Percentiles rank a stretch among this genome's conserved stretches.
phyloP scores from a whole-genome alignment of 1,140 invertebrate genomes.

The Bombus waltoni region DNA sequence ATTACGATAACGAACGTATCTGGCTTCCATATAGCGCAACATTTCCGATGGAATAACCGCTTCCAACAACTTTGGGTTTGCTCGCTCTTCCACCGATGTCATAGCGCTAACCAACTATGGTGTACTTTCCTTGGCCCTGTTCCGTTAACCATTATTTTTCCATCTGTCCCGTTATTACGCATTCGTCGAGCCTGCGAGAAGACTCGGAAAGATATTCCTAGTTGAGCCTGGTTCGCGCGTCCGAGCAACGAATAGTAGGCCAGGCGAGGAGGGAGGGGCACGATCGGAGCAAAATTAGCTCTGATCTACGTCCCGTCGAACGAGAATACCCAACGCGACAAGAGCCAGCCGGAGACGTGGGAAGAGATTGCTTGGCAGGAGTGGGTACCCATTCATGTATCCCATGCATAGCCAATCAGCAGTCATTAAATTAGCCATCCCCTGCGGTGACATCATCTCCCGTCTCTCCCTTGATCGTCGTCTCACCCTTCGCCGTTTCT shows the following conservation, averaged over 20 bases:
- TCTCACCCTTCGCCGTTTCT: slow-evolving; percentile 16
- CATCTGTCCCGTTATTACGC: too few relatives aligned
- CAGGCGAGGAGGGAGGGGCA: neutral
- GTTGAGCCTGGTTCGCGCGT: neutral
- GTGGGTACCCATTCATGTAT: slow-evolving; percentile 50
- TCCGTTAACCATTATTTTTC: too few relatives aligned
- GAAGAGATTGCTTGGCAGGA: slow-evolving; percentile 37
- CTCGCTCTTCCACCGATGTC: too few relatives aligned
- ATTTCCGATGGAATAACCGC: too few relatives aligned
- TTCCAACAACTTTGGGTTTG: too few relatives aligned
- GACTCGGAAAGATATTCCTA: neutral
- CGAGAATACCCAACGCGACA: neutral
- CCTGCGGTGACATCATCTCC: slow-evolving; percentile 62
- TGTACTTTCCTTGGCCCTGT: too few relatives aligned
- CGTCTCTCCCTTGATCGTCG: slow-evolving; percentile 26
- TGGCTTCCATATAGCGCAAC: too few relatives aligned
- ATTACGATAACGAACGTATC: too few relatives aligned
- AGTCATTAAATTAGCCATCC: slow-evolving; percentile 75
- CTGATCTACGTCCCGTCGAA: slow-evolving; percentile 4
- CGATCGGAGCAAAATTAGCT: slow-evolving; percentile 32
- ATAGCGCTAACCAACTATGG: too few relatives aligned
- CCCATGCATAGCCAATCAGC: slow-evolving; percentile 73
- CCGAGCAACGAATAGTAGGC: neutral
- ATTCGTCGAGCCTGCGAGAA: neutral
- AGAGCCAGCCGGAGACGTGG: slow-evolving; percentile 29